Evolutionary conservation across 2,113 vertebrate species (phyloP).

Genomic region (Petromus typicus): DNA sequence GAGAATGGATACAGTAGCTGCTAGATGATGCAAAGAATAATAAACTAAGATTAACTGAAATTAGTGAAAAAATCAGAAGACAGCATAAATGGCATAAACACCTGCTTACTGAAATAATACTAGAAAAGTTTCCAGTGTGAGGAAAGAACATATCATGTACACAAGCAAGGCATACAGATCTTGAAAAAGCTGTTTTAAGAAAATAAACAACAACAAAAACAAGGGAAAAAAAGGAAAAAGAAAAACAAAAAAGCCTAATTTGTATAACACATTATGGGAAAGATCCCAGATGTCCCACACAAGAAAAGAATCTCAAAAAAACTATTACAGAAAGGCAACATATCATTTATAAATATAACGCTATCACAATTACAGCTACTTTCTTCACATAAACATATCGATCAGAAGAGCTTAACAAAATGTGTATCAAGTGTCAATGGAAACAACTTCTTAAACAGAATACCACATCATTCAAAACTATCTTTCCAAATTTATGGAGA

Average conservation of each 20-base stretch:
- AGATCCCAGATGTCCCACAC: background rate
- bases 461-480: background rate
- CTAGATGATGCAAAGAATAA: background rate
- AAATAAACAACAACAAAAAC: background rate
- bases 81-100: background rate
- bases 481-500: background rate
- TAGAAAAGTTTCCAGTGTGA: background rate
- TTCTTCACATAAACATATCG: background rate
- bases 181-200: background rate
- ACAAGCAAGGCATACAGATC: background rate
- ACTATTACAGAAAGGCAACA: background rate
- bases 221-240: background rate
- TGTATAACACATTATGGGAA: background rate
- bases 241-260: background rate
- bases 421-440: background rate
- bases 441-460: background rate
- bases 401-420: background rate
- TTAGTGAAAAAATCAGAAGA: background rate
- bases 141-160: background rate
- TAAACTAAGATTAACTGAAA: background rate
- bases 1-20: background rate
- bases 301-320: background rate
- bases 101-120: background rate
- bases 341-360: background rate
- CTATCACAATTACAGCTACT: background rate